These are phyloP conservation scores for Euleptes europaea DNA, from an alignment of 2,113 vertebrate species.

Conservation along the genomic window DNA sequence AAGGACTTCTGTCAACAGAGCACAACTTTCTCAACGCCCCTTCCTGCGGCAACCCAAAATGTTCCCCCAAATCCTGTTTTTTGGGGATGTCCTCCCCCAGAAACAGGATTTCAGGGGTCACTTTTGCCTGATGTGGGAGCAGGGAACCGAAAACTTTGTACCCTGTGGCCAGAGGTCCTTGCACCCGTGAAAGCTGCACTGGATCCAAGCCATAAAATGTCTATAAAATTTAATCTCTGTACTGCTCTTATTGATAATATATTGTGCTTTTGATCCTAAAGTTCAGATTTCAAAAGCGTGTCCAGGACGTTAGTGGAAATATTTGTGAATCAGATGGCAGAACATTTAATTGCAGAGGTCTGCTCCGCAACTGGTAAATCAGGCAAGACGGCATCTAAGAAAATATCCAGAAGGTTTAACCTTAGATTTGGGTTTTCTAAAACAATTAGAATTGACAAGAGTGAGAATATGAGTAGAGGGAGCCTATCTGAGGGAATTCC, in stretches of 20 bases:
- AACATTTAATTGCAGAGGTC: not conserved
- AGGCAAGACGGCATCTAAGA: not conserved
- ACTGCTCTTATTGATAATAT: not conserved
- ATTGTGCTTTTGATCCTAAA: not conserved
- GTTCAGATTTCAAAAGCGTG: not conserved
- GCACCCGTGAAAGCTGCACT: too few species aligned
- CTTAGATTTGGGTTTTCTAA: not conserved
- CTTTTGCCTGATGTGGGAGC: too few species aligned
- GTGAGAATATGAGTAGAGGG: not conserved
- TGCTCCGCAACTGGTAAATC: not conserved
- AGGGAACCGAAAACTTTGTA: too few species aligned
- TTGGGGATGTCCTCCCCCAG: too few species aligned
- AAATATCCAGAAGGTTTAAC: not conserved
- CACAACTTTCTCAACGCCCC: too few species aligned
- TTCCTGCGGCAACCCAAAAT: too few species aligned
- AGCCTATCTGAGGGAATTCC: not conserved
- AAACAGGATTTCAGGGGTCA: too few species aligned
- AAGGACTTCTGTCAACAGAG: too few species aligned
- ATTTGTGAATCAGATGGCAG: not conserved
- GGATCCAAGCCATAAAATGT: not conserved
- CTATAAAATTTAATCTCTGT: not conserved
- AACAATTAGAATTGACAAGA: not conserved
- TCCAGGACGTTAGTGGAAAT: not conserved
- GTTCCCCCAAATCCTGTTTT: too few species aligned
- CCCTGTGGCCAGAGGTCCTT: too few species aligned